Conservation (phyloP, 2,888 invertebrate genomes). For the Temnothorax unifasciatus region DNA sequence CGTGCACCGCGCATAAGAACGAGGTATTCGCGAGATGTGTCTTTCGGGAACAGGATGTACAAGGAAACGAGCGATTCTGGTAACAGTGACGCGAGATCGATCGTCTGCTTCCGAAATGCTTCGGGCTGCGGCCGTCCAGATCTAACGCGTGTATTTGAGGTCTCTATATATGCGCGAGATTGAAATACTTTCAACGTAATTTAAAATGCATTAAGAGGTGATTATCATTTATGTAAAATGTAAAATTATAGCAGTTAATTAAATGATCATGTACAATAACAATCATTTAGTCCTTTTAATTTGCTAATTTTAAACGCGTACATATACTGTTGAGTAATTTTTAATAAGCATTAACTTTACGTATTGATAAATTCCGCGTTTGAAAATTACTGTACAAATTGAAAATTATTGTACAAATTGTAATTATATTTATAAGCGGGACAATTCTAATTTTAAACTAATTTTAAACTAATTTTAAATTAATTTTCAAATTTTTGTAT, state of each 20-base stretch:
- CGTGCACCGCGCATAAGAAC: conserved; percentile 37
- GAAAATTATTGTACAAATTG: not conserved
- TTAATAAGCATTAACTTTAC: not conserved
- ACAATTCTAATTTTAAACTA: not conserved
- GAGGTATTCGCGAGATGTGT: conserved; percentile 54
- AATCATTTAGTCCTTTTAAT: conserved; percentile 1
- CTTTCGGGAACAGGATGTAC: conserved; percentile 51
- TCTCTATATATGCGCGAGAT: not conserved
- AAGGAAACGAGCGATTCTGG: conserved; percentile 62
- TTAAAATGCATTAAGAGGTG: not conserved
- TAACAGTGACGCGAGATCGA: conserved; percentile 64
- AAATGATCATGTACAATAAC: not conserved
- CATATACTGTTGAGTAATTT: not conserved
- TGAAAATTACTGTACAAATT: not conserved
- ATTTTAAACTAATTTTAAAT: not conserved
- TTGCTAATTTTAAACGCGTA: not conserved
- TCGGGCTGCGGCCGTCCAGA: conserved; percentile 16
- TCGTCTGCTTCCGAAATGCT: conserved; percentile 57
- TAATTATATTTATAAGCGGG: not conserved
- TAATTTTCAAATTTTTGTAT: not conserved
- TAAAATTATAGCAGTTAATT: not conserved
- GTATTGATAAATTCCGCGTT: not conserved
- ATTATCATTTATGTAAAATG: not conserved
- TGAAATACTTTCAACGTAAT: conserved; percentile 14
- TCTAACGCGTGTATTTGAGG: not conserved